Percentiles rank a stretch among this genome's conserved stretches.
Conservation (phyloP, 2,113 vertebrate species). For the Hyperoodon ampullatus region DNA sequence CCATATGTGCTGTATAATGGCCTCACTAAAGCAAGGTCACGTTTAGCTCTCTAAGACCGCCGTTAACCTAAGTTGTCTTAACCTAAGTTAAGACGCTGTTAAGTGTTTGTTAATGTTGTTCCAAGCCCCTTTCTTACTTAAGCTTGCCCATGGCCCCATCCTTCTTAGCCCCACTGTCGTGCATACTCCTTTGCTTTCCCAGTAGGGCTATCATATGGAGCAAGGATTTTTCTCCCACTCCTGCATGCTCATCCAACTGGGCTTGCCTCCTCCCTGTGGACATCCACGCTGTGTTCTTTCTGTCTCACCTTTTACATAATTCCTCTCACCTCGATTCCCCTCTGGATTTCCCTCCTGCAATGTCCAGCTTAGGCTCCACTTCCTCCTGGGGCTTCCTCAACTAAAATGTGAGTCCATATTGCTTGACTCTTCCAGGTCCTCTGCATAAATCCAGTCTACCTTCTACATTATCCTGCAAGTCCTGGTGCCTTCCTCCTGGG, state of each 20-base stretch:
- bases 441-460: not conserved
- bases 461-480: not conserved
- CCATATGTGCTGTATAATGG: not conserved
- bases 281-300: not conserved
- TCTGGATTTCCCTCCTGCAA: not conserved
- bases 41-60: not conserved
- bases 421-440: not conserved
- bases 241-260: not conserved
- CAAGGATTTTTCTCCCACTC: not conserved
- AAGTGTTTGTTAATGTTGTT: not conserved
- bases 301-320: not conserved
- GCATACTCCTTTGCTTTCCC: not conserved
- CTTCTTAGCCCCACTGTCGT: not conserved
- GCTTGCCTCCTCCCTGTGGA: not conserved
- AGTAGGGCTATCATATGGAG: not conserved
- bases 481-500: not conserved
- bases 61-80: not conserved
- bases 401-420: fast-evolving
- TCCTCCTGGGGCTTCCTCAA: not conserved
- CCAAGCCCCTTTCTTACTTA: not conserved
- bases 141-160: not conserved
- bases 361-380: not conserved
- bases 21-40: not conserved
- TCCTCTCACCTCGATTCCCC: not conserved
- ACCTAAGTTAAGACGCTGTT: not conserved